Evolutionary conservation across 23 tunicate genomes (phyloP).

Genomic region (Styela clava): DNA sequence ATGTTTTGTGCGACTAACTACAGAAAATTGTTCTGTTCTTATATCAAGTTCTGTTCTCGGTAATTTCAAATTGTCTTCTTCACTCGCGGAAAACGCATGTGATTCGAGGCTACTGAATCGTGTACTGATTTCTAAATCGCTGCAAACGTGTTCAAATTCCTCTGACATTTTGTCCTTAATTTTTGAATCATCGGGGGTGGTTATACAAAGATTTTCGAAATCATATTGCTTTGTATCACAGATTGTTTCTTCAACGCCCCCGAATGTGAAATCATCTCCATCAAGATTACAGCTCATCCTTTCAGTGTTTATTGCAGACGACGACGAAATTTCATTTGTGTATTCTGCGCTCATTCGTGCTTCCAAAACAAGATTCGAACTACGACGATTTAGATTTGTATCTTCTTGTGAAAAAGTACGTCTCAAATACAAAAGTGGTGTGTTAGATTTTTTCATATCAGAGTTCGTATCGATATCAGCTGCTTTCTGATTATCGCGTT

Average conservation of each 20-base stretch:
- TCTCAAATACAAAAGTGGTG: slow-evolving; percentile 1
- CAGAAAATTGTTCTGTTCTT: no score
- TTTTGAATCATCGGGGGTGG: slow-evolving; percentile 19
- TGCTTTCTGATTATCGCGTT: background rate
- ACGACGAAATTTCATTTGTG: background rate
- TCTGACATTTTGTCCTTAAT: slow-evolving; percentile 38
- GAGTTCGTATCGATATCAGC: background rate
- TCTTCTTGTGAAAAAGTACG: slow-evolving; percentile 12
- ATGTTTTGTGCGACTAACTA: background rate
- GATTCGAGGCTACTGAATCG: slow-evolving; percentile 16
- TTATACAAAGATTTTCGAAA: slow-evolving; percentile 20
- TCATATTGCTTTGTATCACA: slow-evolving; percentile 9
- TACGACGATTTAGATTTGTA: background rate
- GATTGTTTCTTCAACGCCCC: slow-evolving; percentile 3
- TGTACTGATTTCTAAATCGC: slow-evolving; percentile 31
- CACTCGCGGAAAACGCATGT: slow-evolving; percentile 17
- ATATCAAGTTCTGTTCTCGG: background rate
- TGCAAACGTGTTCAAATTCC: slow-evolving; percentile 51
- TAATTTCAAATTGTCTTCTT: background rate
- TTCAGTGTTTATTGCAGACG: background rate
- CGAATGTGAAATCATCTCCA: background rate
- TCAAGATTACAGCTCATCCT: background rate
- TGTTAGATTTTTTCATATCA: background rate
- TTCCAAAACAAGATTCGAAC: slow-evolving; percentile 12
- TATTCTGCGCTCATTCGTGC: slow-evolving; percentile 6